Base-by-base conservation (phyloP, 2,797 vertebrate genomes). In the Pseudomugil tenellus region DNA sequence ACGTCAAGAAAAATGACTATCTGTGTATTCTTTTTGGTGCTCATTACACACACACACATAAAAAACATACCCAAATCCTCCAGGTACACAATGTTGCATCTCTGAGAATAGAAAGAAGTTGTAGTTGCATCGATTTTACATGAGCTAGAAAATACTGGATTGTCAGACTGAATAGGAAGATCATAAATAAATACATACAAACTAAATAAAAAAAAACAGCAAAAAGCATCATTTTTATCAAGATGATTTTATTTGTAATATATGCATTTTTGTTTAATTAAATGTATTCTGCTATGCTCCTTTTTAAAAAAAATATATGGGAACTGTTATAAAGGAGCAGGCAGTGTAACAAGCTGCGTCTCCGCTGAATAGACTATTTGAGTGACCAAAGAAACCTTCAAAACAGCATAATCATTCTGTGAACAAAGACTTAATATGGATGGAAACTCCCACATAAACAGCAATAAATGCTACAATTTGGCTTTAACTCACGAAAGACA, bases 401-500 rank as follows among this genome's bases (percentile, higher is more conserved):
- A 16, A 9, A 16, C 21, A 35, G 26, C 4, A 39, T 21, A 56
- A 13, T 19, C 25, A 21, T 3, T 37, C 2, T 41, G 23, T 41
- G 29, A 34, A 48, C 52, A 61, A 53, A 71, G 23, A 3, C 4
- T 34, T 31, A 28, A 21, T 52, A 19, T 13, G 16, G 10, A 21
- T 19, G 31, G 65, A 39, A 46, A 53, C 54, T 70, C 21, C 41
- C 13, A 49, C 37, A 57, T n/a, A 58, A 37, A 17, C 34, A 25
- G 2, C 10, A 10, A 16, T 19, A n/a, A 25, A 37, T 55, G 43
- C 4, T 32, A 29, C 9, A 32, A 53, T 74, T 60, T 80, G 76
- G 53, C 62, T 60, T 46, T 1, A 13, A 19, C 21, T 70, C 51
- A 57, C 5, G 19, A 19, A 56, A 67, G 29, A 63, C 48, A 69